A percentile compares a stretch with the other conserved stretches of the same genome.
These are phyloP conservation scores for Oryzias dopingdopingensis DNA, from an alignment of 2,797 vertebrate species.

Conservation along the genomic window DNA sequence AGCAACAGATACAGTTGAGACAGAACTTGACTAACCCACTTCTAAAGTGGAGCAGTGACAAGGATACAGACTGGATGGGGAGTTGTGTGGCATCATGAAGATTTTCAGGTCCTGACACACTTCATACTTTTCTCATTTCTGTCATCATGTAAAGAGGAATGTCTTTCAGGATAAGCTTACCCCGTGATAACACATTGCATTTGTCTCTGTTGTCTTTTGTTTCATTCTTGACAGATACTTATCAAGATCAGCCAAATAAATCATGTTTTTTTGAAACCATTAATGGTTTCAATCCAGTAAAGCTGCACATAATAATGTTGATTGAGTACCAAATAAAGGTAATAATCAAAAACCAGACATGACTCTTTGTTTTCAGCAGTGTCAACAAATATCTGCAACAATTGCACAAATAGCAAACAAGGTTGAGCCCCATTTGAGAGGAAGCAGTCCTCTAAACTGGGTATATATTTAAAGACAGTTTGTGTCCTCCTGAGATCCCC, in stretches of 20 bases:
- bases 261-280: too few species aligned
- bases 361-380: conserved; percentile 33
- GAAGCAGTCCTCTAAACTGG: conserved; percentile 51
- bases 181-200: too few species aligned
- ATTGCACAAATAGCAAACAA: conserved; percentile 25
- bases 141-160: background rate
- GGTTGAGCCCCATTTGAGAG: conserved; percentile 32
- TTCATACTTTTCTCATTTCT: background rate
- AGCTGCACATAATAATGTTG: background rate
- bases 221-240: too few species aligned
- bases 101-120: conserved; percentile 22
- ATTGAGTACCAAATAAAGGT: conserved; percentile 8
- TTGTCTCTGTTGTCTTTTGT: too few species aligned
- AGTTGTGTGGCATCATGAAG: conserved; percentile 25
- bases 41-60: conserved; percentile 61
- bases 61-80: conserved; percentile 9
- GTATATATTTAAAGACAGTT: conserved; percentile 56
- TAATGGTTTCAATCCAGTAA: background rate
- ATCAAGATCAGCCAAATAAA: too few species aligned
- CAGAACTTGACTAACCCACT: conserved; percentile 59
- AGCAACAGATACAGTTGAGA: conserved; percentile 53
- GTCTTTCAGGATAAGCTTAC: too few species aligned
- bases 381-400: conserved; percentile 33
- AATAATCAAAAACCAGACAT: conserved; percentile 10
- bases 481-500: conserved; percentile 44